Conservation (phyloP, 2,113 vertebrate genomes). For the Pangasianodon hypophthalmus region DNA sequence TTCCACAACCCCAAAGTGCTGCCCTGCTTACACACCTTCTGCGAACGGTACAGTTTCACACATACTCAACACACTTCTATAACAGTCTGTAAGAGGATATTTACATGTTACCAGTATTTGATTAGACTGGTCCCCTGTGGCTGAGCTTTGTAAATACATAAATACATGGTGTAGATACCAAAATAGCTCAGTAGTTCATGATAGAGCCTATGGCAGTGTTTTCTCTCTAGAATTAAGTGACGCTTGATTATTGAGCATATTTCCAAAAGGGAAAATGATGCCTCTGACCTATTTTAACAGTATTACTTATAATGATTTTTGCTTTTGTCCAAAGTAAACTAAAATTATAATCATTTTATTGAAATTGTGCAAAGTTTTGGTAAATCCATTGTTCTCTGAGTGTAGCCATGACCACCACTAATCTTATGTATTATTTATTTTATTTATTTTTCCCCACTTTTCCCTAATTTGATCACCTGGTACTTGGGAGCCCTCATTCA, state of each 20-base stretch:
- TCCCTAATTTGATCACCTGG: too few species aligned
- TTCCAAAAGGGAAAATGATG: neutral
- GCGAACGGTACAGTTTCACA: constrained; percentile 80
- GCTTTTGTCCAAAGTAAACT: too few species aligned
- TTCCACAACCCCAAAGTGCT: constrained; percentile 85
- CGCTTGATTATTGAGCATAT: neutral
- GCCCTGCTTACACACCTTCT: constrained; percentile 95
- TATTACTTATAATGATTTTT: neutral
- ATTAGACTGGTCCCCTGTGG: neutral
- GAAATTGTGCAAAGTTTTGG: too few species aligned
- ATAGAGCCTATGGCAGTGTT: neutral
- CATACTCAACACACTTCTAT: neutral
- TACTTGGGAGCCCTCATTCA: too few species aligned
- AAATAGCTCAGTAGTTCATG: neutral
- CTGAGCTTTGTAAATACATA: neutral
- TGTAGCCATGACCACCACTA: too few species aligned
- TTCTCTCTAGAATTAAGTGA: neutral
- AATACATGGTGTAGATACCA: neutral
- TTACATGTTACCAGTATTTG: neutral
- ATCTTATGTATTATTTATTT: too few species aligned
- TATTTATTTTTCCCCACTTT: too few species aligned
- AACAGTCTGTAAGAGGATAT: neutral
- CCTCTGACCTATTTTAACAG: neutral
- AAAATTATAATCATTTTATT: too few species aligned
- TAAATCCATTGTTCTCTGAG: too few species aligned